These are phyloP conservation scores for Piaya cayana DNA, from an alignment of 2,113 vertebrate genomes.

Conservation along the genomic window DNA sequence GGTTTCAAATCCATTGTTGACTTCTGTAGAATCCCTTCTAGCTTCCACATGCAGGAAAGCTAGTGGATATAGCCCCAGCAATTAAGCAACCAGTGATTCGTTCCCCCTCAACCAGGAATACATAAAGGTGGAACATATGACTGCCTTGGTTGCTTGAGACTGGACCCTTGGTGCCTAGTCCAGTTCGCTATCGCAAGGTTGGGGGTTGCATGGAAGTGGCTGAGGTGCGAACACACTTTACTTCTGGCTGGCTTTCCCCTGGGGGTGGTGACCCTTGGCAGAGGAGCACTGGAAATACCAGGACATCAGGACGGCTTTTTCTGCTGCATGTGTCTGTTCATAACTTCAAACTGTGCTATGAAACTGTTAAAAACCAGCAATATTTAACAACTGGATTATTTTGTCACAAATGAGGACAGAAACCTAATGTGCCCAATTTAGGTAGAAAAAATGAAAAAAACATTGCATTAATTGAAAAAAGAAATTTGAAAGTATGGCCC, in stretches of 20 bases:
- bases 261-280: not conserved
- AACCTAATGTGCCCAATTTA: not conserved
- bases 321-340: accelerated
- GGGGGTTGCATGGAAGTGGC: not conserved
- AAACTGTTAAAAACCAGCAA: not conserved
- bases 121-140: not conserved
- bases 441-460: not conserved
- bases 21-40: not conserved
- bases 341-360: not conserved
- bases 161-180: not conserved
- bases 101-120: not conserved
- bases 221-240: not conserved
- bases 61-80: not conserved
- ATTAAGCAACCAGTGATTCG: not conserved
- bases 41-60: not conserved
- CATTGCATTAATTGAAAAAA: not conserved
- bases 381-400: not conserved
- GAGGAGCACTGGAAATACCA: accelerated
- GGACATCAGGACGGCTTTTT: not conserved
- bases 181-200: not conserved
- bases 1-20: not conserved
- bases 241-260: not conserved
- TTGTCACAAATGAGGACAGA: not conserved
- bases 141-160: not conserved
- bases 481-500: not conserved